phyloP scores from a whole-genome alignment of 2,113 vertebrate genomes.

The Loxodonta africana region DNA sequence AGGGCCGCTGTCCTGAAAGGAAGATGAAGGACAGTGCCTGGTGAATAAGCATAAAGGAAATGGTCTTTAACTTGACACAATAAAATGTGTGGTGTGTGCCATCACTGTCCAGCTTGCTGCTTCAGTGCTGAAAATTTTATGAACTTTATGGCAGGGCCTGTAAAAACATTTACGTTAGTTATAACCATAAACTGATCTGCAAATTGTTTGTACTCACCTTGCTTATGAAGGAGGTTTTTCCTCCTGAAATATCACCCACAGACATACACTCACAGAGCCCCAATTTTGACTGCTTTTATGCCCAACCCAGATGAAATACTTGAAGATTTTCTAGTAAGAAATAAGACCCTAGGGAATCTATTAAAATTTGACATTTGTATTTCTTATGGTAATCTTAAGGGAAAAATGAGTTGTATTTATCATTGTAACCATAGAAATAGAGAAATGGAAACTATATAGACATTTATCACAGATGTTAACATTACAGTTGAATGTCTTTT shows the following conservation, averaged over 20 bases:
- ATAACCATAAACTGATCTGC: slow-evolving; percentile 48
- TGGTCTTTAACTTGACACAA: background rate
- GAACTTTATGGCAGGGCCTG: background rate
- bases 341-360: slow-evolving; percentile 17
- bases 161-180: slow-evolving; percentile 51
- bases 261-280: background rate
- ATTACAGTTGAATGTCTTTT: background rate
- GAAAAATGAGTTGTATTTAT: too few species aligned
- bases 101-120: background rate
- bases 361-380: slow-evolving; percentile 56
- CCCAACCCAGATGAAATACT: slow-evolving; percentile 65
- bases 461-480: background rate
- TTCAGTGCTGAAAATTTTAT: background rate
- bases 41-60: background rate
- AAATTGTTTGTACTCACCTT: background rate
- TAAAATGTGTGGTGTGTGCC: background rate
- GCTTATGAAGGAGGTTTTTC: slow-evolving; percentile 28
- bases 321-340: slow-evolving; percentile 51
- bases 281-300: background rate
- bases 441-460: background rate
- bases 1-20: accelerated
- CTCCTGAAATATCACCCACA: background rate
- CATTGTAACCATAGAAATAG: slow-evolving; percentile 12
- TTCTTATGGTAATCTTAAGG: slow-evolving; percentile 19
- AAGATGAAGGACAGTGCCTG: background rate